These are phyloP conservation scores for Stegodyphus dumicola DNA, from an alignment of 1,140 invertebrate species.

Conservation along the genomic window DNA sequence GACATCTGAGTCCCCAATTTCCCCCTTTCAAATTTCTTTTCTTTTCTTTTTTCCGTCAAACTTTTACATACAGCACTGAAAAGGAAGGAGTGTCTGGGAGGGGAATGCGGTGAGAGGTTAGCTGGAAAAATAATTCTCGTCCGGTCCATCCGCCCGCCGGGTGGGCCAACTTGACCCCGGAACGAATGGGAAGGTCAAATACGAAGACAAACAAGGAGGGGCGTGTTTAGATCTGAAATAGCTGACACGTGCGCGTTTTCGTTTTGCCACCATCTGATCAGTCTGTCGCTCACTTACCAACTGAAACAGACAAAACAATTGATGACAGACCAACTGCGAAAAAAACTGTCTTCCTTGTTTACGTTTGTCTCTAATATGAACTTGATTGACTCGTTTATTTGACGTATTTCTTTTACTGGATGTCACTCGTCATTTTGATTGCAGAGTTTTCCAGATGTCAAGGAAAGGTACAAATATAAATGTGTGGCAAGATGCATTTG, in stretches of 20 bases:
- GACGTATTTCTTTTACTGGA: too few species aligned
- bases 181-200: background rate
- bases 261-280: background rate
- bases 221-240: background rate
- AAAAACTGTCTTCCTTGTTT: too few species aligned
- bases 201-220: background rate
- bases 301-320: too few species aligned
- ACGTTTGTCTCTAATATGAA: too few species aligned
- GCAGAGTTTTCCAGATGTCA: too few species aligned
- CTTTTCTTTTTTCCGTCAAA: background rate
- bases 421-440: too few species aligned
- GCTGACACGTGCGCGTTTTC: background rate
- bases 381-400: too few species aligned
- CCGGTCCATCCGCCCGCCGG: background rate
- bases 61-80: background rate
- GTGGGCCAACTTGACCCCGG: slow-evolving; percentile 6
- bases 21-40: slow-evolving; percentile 3
- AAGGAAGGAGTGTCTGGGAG: background rate
- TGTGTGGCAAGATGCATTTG: too few species aligned
- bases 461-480: too few species aligned
- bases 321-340: too few species aligned
- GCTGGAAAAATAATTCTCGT: background rate
- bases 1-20: background rate
- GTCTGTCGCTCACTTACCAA: too few species aligned
- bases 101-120: too few species aligned